These are phyloP conservation scores for Eurosta solidaginis DNA, from an alignment of 1,140 invertebrate genomes.

Conservation along the genomic window DNA sequence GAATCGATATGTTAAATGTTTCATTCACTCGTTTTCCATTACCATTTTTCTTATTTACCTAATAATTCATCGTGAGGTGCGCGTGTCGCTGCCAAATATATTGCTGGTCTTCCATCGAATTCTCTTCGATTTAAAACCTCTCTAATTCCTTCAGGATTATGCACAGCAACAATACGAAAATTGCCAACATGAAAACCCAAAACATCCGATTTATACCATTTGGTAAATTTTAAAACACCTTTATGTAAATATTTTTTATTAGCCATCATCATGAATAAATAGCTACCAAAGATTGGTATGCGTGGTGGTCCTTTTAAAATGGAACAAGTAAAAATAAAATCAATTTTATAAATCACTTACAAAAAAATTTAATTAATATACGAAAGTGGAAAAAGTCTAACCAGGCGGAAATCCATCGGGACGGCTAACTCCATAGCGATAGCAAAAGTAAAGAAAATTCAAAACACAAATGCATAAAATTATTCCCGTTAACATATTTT, in stretches of 20 bases:
- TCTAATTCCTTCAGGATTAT: slow-evolving; percentile 54
- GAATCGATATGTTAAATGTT: no score
- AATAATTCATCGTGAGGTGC: slow-evolving; percentile 38
- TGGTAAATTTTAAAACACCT: slow-evolving; percentile 44
- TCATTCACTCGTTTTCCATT: no score
- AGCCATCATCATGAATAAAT: slow-evolving; percentile 51
- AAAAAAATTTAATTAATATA: slow-evolving; percentile 6
- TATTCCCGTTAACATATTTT: slow-evolving; percentile 40
- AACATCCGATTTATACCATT: slow-evolving; percentile 61
- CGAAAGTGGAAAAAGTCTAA: slow-evolving; percentile 30
- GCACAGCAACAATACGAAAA: slow-evolving; percentile 51
- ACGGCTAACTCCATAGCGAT: slow-evolving; percentile 44
- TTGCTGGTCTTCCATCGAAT: slow-evolving; percentile 58
- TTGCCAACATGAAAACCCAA: slow-evolving; percentile 59
- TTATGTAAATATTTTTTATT: slow-evolving; percentile 54
- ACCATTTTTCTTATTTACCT: neutral
- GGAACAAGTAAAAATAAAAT: slow-evolving; percentile 2
- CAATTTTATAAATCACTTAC: neutral
- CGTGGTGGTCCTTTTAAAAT: slow-evolving; percentile 45
- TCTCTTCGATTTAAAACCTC: slow-evolving; percentile 56
- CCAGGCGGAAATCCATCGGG: slow-evolving; percentile 51
- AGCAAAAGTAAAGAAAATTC: slow-evolving; percentile 40
- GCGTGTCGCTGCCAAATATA: slow-evolving; percentile 37
- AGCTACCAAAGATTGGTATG: slow-evolving; percentile 54
- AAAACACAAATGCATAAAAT: slow-evolving; percentile 38